phyloP scores from a whole-genome alignment of 37 sponge, comb jelly and placozoan genomes.

The Geodia barretti region DNA sequence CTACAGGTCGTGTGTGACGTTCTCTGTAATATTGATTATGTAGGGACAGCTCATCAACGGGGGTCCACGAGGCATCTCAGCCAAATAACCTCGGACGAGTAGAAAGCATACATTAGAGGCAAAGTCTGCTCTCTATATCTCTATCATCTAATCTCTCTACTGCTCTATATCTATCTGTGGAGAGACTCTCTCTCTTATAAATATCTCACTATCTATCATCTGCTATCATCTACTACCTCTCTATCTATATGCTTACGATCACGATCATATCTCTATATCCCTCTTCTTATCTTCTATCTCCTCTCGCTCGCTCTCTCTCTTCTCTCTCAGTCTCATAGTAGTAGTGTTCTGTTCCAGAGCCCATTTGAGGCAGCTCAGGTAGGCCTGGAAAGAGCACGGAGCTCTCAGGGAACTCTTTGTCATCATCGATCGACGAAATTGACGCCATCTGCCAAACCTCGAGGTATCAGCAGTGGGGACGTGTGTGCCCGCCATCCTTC shows the following conservation, averaged over 20 bases:
- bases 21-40: neutral
- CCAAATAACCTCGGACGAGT: too few species aligned
- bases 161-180: too few species aligned
- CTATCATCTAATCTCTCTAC: too few species aligned
- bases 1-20: neutral
- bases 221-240: constrained; percentile 83
- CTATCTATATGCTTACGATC: constrained; percentile 16
- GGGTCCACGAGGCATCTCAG: too few species aligned
- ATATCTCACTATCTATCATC: constrained; percentile 80
- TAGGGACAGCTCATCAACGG: constrained; percentile 66
- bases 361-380: constrained; percentile 61
- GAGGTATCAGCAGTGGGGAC: too few species aligned
- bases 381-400: constrained; percentile 75
- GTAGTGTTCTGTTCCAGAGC: constrained; percentile 26
- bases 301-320: too few species aligned
- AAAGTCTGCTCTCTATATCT: too few species aligned
- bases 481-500: neutral
- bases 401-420: constrained; percentile 87
- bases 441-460: constrained; percentile 94
- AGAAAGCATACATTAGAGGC: too few species aligned
- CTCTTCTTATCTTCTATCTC: too few species aligned
- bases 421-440: constrained; percentile 92
- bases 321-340: too few species aligned
- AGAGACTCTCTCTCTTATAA: too few species aligned
- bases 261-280: too few species aligned